These are phyloP conservation scores for Oryzias sinensis DNA, from an alignment of 2,797 vertebrate species.

Conservation along the genomic window DNA sequence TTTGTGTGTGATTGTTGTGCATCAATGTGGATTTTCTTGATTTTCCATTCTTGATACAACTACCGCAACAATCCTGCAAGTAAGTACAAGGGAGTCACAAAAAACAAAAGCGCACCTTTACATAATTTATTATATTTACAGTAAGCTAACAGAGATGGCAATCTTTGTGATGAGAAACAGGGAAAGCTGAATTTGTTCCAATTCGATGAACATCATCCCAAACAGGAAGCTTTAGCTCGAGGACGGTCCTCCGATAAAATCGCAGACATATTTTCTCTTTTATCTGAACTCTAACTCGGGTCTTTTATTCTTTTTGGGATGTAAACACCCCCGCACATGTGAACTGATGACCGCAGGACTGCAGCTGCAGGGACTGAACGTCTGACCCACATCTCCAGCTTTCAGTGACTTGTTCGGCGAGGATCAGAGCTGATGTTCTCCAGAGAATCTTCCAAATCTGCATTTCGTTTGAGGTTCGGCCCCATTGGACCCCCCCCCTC, in stretches of 20 bases:
- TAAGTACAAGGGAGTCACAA: no score
- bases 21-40: no score
- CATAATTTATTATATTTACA: no score
- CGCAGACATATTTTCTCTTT: slow-evolving; percentile 10
- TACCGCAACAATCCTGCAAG: no score
- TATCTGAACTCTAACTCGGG: neutral
- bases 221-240: slow-evolving; percentile 2
- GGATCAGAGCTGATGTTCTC: slow-evolving; percentile 14
- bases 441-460: neutral
- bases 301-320: neutral
- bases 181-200: slow-evolving; percentile 1
- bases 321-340: neutral
- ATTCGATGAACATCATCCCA: slow-evolving; percentile 20
- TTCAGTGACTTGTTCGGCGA: neutral
- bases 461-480: no score
- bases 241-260: slow-evolving; percentile 25
- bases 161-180: no score
- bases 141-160: no score
- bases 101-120: no score
- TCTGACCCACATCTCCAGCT: no score
- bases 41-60: no score
- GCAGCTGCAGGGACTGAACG: neutral
- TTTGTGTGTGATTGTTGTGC: no score
- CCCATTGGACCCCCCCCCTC: no score
- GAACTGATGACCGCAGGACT: slow-evolving; percentile 10